Conservation (phyloP, 1,140 invertebrate genomes). For the Bradynema listronoti region DNA sequence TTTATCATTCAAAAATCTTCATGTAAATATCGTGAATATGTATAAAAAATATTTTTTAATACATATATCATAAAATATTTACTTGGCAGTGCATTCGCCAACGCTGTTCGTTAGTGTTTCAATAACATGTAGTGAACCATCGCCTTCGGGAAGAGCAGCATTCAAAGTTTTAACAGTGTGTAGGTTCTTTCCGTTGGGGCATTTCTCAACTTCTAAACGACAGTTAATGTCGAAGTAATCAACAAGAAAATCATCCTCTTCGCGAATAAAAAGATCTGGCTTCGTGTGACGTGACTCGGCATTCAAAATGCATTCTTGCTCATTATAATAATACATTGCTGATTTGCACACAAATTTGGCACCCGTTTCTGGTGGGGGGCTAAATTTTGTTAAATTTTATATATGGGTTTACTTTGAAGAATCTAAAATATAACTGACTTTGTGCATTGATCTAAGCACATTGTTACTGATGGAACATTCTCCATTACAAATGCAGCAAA, state of each 20-base stretch:
- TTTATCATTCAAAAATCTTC: too few relatives aligned
- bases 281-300: slow-evolving; percentile 53
- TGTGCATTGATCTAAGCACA: slow-evolving; percentile 58
- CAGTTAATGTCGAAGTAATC: slow-evolving; percentile 58
- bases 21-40: too few relatives aligned
- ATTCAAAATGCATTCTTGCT: slow-evolving; percentile 57
- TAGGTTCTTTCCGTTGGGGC: slow-evolving; percentile 44
- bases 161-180: slow-evolving; percentile 45
- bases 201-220: slow-evolving; percentile 48
- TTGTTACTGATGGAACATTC: slow-evolving; percentile 57
- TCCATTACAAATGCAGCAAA: slow-evolving; percentile 58
- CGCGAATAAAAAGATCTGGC: slow-evolving; percentile 57
- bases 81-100: slow-evolving; percentile 42
- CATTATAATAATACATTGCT: slow-evolving; percentile 58
- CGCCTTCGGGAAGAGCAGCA: slow-evolving; percentile 53
- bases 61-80: slow-evolving; percentile 2
- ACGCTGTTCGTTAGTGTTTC: slow-evolving; percentile 36
- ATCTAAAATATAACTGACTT: slow-evolving; percentile 36
- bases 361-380: slow-evolving; percentile 56
- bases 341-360: slow-evolving; percentile 57
- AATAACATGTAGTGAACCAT: slow-evolving; percentile 50
- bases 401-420: slow-evolving; percentile 5
- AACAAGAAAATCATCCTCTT: slow-evolving; percentile 42
- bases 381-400: slow-evolving; percentile 20
- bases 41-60: too few relatives aligned